Base-by-base conservation (phyloP, 2,113 vertebrate species). In the Furnarius figulus region DNA sequence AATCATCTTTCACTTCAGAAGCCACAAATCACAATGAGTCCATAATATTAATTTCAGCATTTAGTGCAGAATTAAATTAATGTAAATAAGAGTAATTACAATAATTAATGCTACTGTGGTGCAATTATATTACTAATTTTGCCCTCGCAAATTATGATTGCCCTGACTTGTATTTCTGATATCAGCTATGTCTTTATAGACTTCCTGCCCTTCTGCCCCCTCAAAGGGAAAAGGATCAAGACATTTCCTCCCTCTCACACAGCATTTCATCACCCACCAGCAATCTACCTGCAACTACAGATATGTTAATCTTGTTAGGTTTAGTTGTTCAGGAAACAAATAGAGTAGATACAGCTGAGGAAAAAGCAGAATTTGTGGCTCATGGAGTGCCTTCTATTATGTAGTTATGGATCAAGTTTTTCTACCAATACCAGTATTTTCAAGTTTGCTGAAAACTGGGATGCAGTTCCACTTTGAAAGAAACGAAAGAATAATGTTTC, bases 51-150 rank as follows among this genome's bases (percentile, higher is more conserved):
- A 95, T 96, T 95, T 87, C 65, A 89, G 74, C 56, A 55, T 91
- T 95, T 92, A 90, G 44, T 62, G 44, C 53, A 89, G 59, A 59
- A 82, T 65, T 96, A 74, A 73, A 80, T 95, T 89, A 88, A 96
- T 85, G 58, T 95, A 97, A 95, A 95, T 91, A 97, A 88, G 94
- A 91, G 24, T 76, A 91, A 97, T 95, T 94, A 89, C 46, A 76
- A 87, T 94, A 90, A 97, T 97, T 94, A 97, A 63, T 89, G 74
- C 73, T 85, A 71, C 87, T 87, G 65, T 87, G 68, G 66, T 89
- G 79, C 58, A 93, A 86, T 91, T 93, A 67, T 63, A 74, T 61
- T 88, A 65, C 56, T 95, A 95, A 95, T 74, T 91, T 75, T 71
- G n/a, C 72, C 88, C 82, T 89, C 55, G 94, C 47, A 35, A 79